Evolutionary conservation across 2,888 invertebrate genomes (phyloP), one percentile per base, ranked within the genome.

Genomic region (Drosophila demipolita): DNA sequence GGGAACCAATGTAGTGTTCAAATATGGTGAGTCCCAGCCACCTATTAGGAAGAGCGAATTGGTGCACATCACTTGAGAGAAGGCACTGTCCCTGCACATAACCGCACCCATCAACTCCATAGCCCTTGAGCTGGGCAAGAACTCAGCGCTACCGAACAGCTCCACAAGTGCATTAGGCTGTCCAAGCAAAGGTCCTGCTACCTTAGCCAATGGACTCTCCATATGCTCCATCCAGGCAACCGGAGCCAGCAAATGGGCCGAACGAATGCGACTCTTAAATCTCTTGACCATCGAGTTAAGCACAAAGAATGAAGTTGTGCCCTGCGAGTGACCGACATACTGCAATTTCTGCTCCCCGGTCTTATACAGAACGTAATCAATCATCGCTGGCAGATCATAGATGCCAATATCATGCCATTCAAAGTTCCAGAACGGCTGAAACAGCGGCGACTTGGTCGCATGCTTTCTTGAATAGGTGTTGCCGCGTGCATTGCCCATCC

Each of bases 121-220:
- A 1, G 83, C 82, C 52, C 33, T 71, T 1, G 58, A 26, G 35
- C 66, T 91, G 6, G 91, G 91, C 26, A 89, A 0, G 23, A 92
- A 91, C 20, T 91, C 92, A 3, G 81, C 76, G 55, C 83, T 90
- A 4, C 92, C 92, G 20, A 88, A 84, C 0, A 92, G 33, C 66
- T 88, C 91, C 6, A 84, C 75, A 2, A 88, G 67, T 0, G 80
- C 79, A 42, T 90, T 91, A 6, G 92, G 87, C 11, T 91, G 89
- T 20, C 91, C 90, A 4, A 91, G 32, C 11, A 90, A 36, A 8
- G 95, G 96, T 0, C 96, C 95, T 1, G 96, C 90, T 38, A 95
- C 93, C 67, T 94, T 93, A 53, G 84, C 89, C 58, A 97, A 9
- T 0, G 97, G 89, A 45, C 87, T 83, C 29, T 87, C 81, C 89